These are phyloP conservation scores for Hirundichthys speculiger DNA, from an alignment of 2,113 vertebrate genomes.

Conservation along the genomic window DNA sequence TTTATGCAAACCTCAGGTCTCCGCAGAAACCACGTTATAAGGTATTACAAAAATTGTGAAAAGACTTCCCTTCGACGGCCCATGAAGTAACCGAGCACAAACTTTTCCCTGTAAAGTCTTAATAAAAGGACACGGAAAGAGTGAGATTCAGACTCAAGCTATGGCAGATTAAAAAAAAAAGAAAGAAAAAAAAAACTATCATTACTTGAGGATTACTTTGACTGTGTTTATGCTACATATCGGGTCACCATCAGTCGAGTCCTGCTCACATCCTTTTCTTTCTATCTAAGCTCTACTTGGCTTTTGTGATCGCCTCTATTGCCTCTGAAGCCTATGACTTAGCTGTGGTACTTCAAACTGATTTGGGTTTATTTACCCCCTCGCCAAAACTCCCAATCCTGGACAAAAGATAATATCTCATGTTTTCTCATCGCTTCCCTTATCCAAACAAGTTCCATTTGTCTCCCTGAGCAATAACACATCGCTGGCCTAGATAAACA, in stretches of 20 bases:
- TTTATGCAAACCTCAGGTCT: conserved; percentile 25
- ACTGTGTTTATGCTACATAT: conserved; percentile 27
- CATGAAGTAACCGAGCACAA: conserved; percentile 20
- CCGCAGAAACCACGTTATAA: conserved; percentile 1
- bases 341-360: conserved; percentile 35
- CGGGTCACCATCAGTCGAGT: conserved; percentile 27
- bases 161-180: conserved; percentile 1
- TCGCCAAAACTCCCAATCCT: conserved; percentile 43
- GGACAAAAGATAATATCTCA: conserved; percentile 63
- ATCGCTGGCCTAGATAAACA: conserved; percentile 72
- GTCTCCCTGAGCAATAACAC: conserved; percentile 69
- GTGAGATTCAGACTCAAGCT: background rate
- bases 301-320: conserved; percentile 39
- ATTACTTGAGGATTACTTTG: conserved; percentile 39
- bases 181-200: conserved; percentile 8
- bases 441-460: conserved; percentile 66
- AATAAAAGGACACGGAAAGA: conserved; percentile 6
- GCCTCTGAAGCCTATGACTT: conserved; percentile 37
- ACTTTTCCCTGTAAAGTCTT: conserved; percentile 12
- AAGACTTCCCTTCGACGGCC: conserved; percentile 3
- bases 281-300: conserved; percentile 35
- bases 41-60: conserved; percentile 11
- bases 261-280: conserved; percentile 29
- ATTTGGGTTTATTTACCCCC: conserved; percentile 61
- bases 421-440: conserved; percentile 60